phyloP scores from a whole-genome alignment of 2,888 invertebrate genomes.

The Tenthredo livida region DNA sequence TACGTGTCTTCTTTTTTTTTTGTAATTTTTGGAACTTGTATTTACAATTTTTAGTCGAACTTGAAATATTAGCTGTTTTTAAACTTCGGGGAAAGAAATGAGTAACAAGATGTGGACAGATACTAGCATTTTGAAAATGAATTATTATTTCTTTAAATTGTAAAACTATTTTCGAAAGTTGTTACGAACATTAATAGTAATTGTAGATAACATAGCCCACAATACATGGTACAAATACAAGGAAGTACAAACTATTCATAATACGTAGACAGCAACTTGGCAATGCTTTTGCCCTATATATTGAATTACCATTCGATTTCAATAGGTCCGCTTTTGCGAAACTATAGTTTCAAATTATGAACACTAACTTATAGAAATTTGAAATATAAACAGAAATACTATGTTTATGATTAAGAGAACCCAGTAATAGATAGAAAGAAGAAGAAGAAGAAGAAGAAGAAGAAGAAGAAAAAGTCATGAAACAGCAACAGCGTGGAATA shows the following conservation, averaged over 20 bases:
- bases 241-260: slow-evolving; percentile 52
- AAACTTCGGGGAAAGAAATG: neutral
- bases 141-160: neutral
- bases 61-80: neutral
- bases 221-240: slow-evolving; percentile 48
- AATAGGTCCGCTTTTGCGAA: neutral
- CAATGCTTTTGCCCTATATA: slow-evolving; percentile 29
- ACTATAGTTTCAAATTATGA: slow-evolving; percentile 1
- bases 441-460: no score
- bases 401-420: neutral
- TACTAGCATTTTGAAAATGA: neutral
- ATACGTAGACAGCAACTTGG: slow-evolving; percentile 48
- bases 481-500: neutral
- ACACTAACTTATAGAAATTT: slow-evolving; percentile 19
- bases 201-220: slow-evolving; percentile 30
- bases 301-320: slow-evolving; percentile 21
- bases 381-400: neutral
- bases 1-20: neutral
- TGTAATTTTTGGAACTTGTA: neutral
- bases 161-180: neutral
- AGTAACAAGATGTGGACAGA: neutral
- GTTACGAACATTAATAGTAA: neutral
- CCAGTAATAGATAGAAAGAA: neutral
- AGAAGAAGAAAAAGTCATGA: no score
- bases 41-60: neutral